Conservation (phyloP, 2,797 vertebrate genomes). For the Mormyrus proboscirostris region DNA sequence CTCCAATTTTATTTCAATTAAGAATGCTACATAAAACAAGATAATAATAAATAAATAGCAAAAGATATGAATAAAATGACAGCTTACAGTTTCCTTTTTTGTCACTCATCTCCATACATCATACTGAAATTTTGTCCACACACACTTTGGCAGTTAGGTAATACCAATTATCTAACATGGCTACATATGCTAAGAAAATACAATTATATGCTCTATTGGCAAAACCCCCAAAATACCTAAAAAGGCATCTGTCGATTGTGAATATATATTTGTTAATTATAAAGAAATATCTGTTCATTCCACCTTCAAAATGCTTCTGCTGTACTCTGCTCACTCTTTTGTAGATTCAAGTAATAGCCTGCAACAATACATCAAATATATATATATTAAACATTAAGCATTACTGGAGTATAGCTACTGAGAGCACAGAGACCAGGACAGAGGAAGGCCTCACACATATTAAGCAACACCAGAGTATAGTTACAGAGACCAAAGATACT, state of each 20-base stretch:
- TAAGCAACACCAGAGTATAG: not conserved
- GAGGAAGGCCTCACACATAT: not conserved
- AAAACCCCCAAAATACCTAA: not conserved
- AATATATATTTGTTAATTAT: not conserved
- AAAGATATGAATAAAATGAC: too few relatives aligned
- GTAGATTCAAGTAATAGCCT: not conserved
- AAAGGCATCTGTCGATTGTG: not conserved
- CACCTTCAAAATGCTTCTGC: not conserved
- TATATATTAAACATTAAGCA: not conserved
- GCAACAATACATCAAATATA: not conserved
- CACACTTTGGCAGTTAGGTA: not conserved
- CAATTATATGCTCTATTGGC: not conserved
- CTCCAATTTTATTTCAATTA: not conserved
- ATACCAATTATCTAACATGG: not conserved
- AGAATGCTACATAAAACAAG: too few relatives aligned
- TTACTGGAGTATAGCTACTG: not conserved
- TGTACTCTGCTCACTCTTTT: not conserved
- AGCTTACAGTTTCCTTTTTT: too few relatives aligned
- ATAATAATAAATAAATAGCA: too few relatives aligned
- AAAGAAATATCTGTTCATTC: not conserved
- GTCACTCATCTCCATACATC: too few relatives aligned
- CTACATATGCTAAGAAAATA: not conserved
- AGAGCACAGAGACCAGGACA: not conserved
- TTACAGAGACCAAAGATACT: not conserved
- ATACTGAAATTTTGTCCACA: not conserved